A percentile compares a stretch with the other conserved stretches of the same genome.
phyloP scores from a whole-genome alignment of 2,797 vertebrate species.

The Sebastes melanostomus region DNA sequence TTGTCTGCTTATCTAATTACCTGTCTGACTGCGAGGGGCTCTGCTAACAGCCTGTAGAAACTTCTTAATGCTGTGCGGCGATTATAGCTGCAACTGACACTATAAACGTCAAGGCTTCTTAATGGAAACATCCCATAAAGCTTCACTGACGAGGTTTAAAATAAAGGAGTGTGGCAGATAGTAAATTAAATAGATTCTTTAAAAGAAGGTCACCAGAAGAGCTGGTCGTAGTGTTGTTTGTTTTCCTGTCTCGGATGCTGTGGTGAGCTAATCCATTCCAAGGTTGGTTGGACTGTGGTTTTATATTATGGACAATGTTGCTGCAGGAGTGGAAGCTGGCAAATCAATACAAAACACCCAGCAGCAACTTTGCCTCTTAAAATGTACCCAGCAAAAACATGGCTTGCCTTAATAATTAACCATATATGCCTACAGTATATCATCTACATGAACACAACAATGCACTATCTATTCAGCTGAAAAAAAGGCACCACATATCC shows the following conservation, averaged over 20 bases:
- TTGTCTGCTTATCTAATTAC: slow-evolving; percentile 32
- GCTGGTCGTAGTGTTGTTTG: neutral
- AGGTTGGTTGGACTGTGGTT: neutral
- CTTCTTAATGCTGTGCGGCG: neutral
- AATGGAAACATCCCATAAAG: neutral
- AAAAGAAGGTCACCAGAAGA: slow-evolving; percentile 4
- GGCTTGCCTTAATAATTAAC: slow-evolving; percentile 1
- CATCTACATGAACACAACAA: neutral
- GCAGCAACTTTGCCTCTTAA: neutral
- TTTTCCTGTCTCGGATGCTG: neutral
- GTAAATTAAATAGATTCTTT: slow-evolving; percentile 1
- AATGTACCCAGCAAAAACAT: neutral
- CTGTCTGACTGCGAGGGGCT: slow-evolving; percentile 5
- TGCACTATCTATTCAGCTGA: neutral
- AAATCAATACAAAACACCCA: slow-evolving; percentile 8
- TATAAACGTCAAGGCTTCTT: neutral
- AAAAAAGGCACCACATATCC: no score
- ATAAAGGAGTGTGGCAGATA: neutral
- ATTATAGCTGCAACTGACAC: slow-evolving; percentile 10
- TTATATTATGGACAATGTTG: slow-evolving; percentile 15
- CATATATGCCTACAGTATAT: neutral
- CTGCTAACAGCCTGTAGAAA: slow-evolving; percentile 14
- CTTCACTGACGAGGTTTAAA: neutral
- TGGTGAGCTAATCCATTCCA: neutral
- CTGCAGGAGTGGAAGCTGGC: neutral